Evolutionary conservation across 2,888 invertebrate genomes (phyloP).

Genomic region (Ochropacha duplaris): DNA sequence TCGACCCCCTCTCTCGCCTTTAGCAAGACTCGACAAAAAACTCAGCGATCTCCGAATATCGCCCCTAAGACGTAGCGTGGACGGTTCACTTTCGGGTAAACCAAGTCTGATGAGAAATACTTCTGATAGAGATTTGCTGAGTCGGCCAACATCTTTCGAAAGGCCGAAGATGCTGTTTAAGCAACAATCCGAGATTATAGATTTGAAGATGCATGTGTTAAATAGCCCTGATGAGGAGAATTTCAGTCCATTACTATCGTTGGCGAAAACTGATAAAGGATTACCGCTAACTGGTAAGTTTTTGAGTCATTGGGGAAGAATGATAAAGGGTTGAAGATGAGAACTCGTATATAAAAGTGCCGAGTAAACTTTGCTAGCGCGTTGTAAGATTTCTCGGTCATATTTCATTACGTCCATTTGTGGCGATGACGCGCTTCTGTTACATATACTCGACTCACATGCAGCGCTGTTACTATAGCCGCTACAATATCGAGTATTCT

Average conservation of each 20-base stretch:
- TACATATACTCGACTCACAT: no score
- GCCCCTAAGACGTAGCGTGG: constrained; percentile 65
- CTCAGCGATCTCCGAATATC: constrained; percentile 66
- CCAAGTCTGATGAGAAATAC: constrained; percentile 57
- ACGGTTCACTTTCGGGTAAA: constrained; percentile 57
- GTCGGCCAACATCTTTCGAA: constrained; percentile 53
- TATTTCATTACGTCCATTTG: no score
- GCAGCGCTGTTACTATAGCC: no score
- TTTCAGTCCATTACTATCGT: constrained; percentile 55
- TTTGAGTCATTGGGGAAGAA: background rate
- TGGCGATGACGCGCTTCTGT: no score
- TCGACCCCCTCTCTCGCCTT: constrained; percentile 64
- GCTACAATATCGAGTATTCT: background rate
- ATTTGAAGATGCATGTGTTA: constrained; percentile 71
- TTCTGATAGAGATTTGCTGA: constrained; percentile 60
- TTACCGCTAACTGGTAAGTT: constrained; percentile 75
- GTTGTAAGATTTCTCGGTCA: no score
- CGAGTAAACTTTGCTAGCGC: no score
- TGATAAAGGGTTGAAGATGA: no score
- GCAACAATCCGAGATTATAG: constrained; percentile 75
- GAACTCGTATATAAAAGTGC: no score
- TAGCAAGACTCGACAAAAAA: constrained; percentile 65
- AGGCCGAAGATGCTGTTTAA: constrained; percentile 71
- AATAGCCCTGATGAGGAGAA: constrained; percentile 67
- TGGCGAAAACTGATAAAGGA: constrained; percentile 66